Evolutionary conservation across 1,140 invertebrate genomes (phyloP).

Genomic region (Dreissena polymorpha): DNA sequence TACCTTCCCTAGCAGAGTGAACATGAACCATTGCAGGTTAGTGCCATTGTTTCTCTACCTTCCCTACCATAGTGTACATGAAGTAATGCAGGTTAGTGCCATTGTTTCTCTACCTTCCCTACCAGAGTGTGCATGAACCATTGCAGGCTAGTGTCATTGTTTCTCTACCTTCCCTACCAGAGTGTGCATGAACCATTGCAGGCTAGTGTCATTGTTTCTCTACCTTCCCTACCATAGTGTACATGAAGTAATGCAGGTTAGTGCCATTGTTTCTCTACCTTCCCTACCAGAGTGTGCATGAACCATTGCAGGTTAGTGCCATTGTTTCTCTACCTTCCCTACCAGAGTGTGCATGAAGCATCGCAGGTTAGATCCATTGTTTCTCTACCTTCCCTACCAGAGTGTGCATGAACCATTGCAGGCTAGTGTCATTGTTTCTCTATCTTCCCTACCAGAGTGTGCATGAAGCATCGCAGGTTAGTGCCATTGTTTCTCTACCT

Average conservation of each 20-base stretch:
- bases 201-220: slow-evolving; percentile 45
- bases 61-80: slow-evolving; percentile 60
- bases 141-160: slow-evolving; percentile 62
- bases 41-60: slow-evolving; percentile 49
- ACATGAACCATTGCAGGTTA: slow-evolving; percentile 68
- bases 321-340: slow-evolving; percentile 54
- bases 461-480: slow-evolving; percentile 68
- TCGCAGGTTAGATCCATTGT: slow-evolving; percentile 65
- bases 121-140: slow-evolving; percentile 64
- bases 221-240: slow-evolving; percentile 62
- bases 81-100: slow-evolving; percentile 67
- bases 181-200: slow-evolving; percentile 68
- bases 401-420: slow-evolving; percentile 68
- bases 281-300: slow-evolving; percentile 60
- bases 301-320: slow-evolving; percentile 67
- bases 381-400: slow-evolving; percentile 59
- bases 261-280: slow-evolving; percentile 49
- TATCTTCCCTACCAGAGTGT: slow-evolving; percentile 62
- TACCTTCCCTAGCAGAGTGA: slow-evolving; percentile 62
- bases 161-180: slow-evolving; percentile 59
- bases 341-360: slow-evolving; percentile 64
- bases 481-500: slow-evolving; percentile 49
- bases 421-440: slow-evolving; percentile 45
- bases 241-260: slow-evolving; percentile 68
- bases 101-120: slow-evolving; percentile 54